phyloP scores from a whole-genome alignment of 2,113 vertebrate genomes.

The Sardina pilchardus region DNA sequence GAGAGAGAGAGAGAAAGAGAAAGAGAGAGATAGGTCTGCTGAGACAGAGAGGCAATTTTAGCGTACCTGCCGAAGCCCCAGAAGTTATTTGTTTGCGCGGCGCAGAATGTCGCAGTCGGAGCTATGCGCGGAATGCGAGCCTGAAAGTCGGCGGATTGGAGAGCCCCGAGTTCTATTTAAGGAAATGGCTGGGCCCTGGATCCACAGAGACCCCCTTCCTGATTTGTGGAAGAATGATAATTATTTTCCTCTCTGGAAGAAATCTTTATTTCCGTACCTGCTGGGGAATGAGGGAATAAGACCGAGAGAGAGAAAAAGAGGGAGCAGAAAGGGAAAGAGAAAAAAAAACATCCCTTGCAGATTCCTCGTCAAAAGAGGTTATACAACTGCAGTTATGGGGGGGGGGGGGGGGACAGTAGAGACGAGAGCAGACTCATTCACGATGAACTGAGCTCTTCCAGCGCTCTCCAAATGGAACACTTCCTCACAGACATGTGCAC shows the following conservation, averaged over 20 bases:
- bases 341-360: background rate
- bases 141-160: slow-evolving; percentile 60
- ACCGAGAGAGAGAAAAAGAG: slow-evolving; percentile 16
- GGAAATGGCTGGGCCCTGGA: slow-evolving; percentile 64
- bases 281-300: slow-evolving; percentile 32
- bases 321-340: background rate
- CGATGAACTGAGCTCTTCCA: background rate
- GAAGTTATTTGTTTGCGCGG: slow-evolving; percentile 45
- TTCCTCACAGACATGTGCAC: background rate
- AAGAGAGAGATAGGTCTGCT: background rate
- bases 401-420: background rate
- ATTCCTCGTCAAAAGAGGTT: slow-evolving; percentile 21
- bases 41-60: slow-evolving; percentile 21
- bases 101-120: slow-evolving; percentile 59
- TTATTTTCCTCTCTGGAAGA: slow-evolving; percentile 63
- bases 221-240: slow-evolving; percentile 50
- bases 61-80: slow-evolving; percentile 61
- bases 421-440: background rate
- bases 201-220: slow-evolving; percentile 42
- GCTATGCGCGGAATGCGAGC: slow-evolving; percentile 70
- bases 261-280: slow-evolving; percentile 58
- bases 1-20: background rate
- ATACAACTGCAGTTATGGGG: background rate
- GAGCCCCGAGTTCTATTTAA: slow-evolving; percentile 73
- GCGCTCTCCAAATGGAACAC: background rate